phyloP scores from a whole-genome alignment of 2,888 invertebrate genomes.

The Aspidiotus rigidus region DNA sequence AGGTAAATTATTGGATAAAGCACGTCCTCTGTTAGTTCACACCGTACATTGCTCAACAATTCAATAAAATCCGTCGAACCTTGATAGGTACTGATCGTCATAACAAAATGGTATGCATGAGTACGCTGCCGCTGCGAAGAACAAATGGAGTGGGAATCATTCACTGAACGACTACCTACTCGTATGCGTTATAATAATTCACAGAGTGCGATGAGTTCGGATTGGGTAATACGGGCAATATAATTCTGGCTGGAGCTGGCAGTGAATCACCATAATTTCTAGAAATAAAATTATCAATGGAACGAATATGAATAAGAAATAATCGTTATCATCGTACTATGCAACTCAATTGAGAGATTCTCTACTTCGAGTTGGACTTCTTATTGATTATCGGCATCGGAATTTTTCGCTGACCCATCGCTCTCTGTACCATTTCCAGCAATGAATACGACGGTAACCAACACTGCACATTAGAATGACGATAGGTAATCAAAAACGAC shows the following conservation, averaged over 20 bases:
- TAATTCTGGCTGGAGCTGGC: conserved; percentile 15
- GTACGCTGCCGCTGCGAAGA: no score
- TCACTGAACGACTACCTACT: no score
- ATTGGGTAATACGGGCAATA: conserved; percentile 25
- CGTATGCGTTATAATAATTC: conserved; percentile 21
- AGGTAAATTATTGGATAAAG: no score
- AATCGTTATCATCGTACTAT: background rate
- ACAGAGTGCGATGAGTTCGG: conserved; percentile 15
- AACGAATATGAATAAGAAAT: background rate
- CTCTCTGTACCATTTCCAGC: conserved; percentile 67
- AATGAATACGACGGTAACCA: conserved; percentile 84
- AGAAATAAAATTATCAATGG: background rate
- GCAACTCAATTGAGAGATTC: background rate
- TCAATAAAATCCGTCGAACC: no score
- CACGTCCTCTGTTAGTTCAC: no score
- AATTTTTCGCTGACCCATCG: conserved; percentile 68
- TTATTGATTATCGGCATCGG: conserved; percentile 55
- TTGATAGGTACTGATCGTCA: no score
- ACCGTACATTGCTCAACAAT: no score
- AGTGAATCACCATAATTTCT: conserved; percentile 3
- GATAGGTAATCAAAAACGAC: conserved; percentile 34
- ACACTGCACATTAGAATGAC: conserved; percentile 26
- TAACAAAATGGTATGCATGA: no score
- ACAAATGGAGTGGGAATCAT: no score
- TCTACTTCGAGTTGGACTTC: conserved; percentile 11